Evolutionary conservation across 2,113 vertebrate species (phyloP), one percentile per base, ranked within the genome.

Genomic region (Corvus hawaiiensis): DNA sequence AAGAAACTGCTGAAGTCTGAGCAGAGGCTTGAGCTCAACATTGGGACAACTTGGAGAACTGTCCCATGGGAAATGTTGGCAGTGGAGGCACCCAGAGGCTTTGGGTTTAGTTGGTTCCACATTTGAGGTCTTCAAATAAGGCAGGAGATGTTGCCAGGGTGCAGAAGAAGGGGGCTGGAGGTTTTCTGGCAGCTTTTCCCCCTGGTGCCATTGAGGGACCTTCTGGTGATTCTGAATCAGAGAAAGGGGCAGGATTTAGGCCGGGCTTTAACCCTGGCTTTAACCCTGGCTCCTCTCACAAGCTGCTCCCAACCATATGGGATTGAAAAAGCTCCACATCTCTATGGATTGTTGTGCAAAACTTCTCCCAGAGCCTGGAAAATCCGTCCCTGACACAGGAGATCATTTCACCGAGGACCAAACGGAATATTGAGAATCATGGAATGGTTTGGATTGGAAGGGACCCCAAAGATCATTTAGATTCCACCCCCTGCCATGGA

Each of bases 21-120:
- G 55, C 0, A 3, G 51, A 77, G 35, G 26, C 10, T 77, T 74
- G 30, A 0, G 2, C 18, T 30, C 51, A 51, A 0, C 0, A 0
- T 9, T 67, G 59, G 41, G 35, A 56, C 19, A 35, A 6, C 16
- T 1, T 48, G 21, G 18, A 81, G 72, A 91, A 59, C 1, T 2
- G 2, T 71, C 16, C 59, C 24, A 7, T 2, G n/a, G 52, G 49
- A 71, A 90, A 3, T 3, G 27, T 0, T 8, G 63, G 32, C 7
- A 9, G n/a, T 3, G 35, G 30, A 89, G 76, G 27, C 28, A 67
- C 11, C 18, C 39, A 48, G 26, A 37, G 28, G 9, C 8, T 20
- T 6, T 24, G 72, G 43, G 5, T 37, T 92, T 26, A 16, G 23
- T n/a, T 51, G 41, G 8, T 3, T 71, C 28, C 2, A 2, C 5